Evolutionary conservation across 2,888 invertebrate genomes (phyloP).

Genomic region (Auanema sp.): DNA sequence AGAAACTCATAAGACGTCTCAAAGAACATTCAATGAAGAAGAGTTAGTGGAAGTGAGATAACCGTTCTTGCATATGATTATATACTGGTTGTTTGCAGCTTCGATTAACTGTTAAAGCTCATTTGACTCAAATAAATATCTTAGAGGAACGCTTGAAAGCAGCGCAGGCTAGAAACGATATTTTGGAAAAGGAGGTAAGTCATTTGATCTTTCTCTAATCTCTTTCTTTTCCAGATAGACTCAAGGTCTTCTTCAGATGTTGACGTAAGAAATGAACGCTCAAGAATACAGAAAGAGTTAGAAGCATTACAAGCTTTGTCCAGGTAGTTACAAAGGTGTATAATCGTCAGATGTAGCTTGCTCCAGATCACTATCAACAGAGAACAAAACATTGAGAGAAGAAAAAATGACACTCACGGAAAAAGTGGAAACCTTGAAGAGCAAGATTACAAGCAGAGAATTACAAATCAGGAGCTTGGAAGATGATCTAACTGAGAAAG

Average conservation of each 20-base stretch:
- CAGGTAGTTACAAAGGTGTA: constrained; percentile 18
- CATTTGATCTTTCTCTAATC: no score
- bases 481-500: constrained; percentile 19
- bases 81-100: constrained; percentile 11
- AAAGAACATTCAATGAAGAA: constrained; percentile 6
- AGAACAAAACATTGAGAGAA: constrained; percentile 55
- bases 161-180: constrained; percentile 18
- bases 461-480: constrained; percentile 6
- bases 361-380: constrained; percentile 49
- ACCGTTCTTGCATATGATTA: neutral
- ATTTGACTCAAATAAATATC: constrained; percentile 12
- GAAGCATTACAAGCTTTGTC: constrained; percentile 54
- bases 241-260: neutral
- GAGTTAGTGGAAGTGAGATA: neutral
- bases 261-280: constrained; percentile 28
- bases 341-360: constrained; percentile 2
- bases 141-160: constrained; percentile 19
- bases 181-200: constrained; percentile 26
- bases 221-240: neutral
- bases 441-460: constrained; percentile 25
- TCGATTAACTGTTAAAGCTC: constrained; percentile 17
- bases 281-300: constrained; percentile 53
- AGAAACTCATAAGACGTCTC: constrained; percentile 7
- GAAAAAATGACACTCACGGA: constrained; percentile 50
- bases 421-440: constrained; percentile 41